Base-by-base conservation (phyloP, 2,888 invertebrate species). In the Nudaria mundana region DNA sequence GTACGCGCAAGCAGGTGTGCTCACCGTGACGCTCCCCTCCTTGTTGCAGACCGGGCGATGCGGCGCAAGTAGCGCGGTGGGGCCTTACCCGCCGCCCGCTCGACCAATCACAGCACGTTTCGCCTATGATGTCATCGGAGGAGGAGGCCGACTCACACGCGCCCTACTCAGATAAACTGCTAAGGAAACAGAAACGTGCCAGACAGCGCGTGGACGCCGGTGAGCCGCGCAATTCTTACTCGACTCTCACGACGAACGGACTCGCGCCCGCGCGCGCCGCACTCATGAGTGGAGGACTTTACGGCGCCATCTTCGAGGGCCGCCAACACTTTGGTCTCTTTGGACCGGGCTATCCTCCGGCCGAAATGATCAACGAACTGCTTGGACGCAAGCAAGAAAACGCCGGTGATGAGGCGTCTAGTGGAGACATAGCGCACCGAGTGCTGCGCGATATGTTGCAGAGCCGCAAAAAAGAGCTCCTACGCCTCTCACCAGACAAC, bases 181-280 rank as follows among this genome's bases (percentile, higher is more conserved):
- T 95, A 92, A 95, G 95, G 94, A 95, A 95, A 93, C 93, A 94
- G 90, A 96, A 96, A 91, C 94, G 96, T 90, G 95, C 95, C 91
- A 93, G 97, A 93, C 96, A 97, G 93, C 94, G 96, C 91, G 97
- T 96, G 91, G 96, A 97, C 95, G 97, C 96, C 91, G 96, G 97
- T 76, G 96, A 97, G 91, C 95, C 95, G 89, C 94, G 96, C 90
- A 97, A 96, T 92, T 95, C 95, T 89, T 97, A 97, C 91, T 95
- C 87, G 70, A 85, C 86, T 81, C 86, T 86, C 82, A 81, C 81
- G 81, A 82, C 87, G 86, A 86, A 83, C 85, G 87, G 86, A 79
- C 79, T 66, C 71, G 86, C 87, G 87, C 87, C 84, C 84, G 86
- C 79, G 87, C 85, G 87, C 87, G 93, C 93, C 91, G 93, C 93